Base-by-base conservation (phyloP, 2,797 vertebrate genomes). In the Rhynchotus rufescens region DNA sequence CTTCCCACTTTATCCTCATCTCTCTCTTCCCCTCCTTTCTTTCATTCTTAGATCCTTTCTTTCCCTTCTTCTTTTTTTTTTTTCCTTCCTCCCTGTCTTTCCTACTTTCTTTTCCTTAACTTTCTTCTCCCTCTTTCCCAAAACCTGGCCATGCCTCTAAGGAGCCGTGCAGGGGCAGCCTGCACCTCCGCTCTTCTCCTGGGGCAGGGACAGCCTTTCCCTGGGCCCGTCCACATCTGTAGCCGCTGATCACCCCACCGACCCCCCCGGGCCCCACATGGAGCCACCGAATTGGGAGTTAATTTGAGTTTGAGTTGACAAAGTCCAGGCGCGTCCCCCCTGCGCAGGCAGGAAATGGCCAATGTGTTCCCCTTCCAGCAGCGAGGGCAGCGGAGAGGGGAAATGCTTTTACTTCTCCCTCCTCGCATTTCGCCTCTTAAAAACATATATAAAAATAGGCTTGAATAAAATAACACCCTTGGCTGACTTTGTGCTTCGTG, bases 291-390 rank as follows among this genome's bases (percentile, higher is more conserved):
- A 96, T 92, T 91, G 74, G 47, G 90, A 95, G 45, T 94, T 97
- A 96, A 96, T 96, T 96, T 94, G 93, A 96, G 94, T 93, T 84
- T 87, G 65, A 91, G 90, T 76, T 95, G 95, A 96, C 88, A 74
- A 92, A 94, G 80, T 95, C 89, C 96, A 96, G 94, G 92, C 93
- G 8, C 64, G 87, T 44, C 84, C 92, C 88, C 91, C 93, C 90
- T 90, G 91, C 1, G 0, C 32, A 6, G 59, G 77, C 96, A 97
- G 96, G 96, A 96, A 96, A 93, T 44, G 82, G 76, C 66, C 56
- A 7, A 47, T 57, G 84, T 84, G 62, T 92, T 93, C 88, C 90
- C 90, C 96, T 94, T 93, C 87, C 60, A 91, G 47, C 57, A 61
- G 71, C 59, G 86, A 96, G 92, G 82, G 92, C 85, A 91, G 86